Percentiles rank a stretch among this genome's conserved stretches.
Conservation (phyloP, 37 sponge, comb jelly and placozoan species). For the Oscarella lobularis region DNA sequence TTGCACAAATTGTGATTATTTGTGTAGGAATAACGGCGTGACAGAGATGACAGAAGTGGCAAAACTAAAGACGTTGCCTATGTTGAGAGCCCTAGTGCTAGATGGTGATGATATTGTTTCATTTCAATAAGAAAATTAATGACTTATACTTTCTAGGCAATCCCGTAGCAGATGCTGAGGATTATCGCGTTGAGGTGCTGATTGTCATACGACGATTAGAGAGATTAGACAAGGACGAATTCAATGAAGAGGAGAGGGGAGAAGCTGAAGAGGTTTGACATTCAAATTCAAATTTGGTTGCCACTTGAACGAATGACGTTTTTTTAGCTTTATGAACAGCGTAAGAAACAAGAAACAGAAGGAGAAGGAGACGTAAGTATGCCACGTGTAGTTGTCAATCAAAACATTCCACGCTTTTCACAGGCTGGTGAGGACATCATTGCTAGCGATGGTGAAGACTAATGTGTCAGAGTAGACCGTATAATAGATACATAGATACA, state of each 20-base stretch:
- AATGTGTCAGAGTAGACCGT: too few species aligned
- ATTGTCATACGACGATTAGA: conserved; percentile 56
- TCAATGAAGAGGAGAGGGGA: conserved; percentile 72
- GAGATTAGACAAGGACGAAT: conserved; percentile 85
- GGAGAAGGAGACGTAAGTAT: too few species aligned
- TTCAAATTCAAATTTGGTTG: not conserved
- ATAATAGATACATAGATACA: too few species aligned
- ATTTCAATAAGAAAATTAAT: not conserved
- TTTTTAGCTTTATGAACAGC: too few species aligned
- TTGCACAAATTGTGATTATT: not conserved
- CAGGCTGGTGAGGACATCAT: too few species aligned
- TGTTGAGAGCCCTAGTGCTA: conserved; percentile 56
- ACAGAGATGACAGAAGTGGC: conserved; percentile 41
- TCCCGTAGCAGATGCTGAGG: conserved; percentile 64
- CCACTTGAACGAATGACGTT: too few species aligned
- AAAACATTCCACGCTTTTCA: too few species aligned
- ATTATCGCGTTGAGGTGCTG: conserved; percentile 79
- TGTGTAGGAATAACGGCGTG: conserved; percentile 38
- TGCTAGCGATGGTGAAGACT: too few species aligned
- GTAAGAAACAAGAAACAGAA: too few species aligned
- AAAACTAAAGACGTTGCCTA: conserved; percentile 57
- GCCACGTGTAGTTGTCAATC: too few species aligned
- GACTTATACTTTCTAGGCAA: conserved; percentile 21
- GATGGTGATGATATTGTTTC: conserved; percentile 9
- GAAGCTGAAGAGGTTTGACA: conserved; percentile 84